Base-by-base conservation (phyloP, 2,888 invertebrate genomes). In the Drosophila niveifrons region DNA sequence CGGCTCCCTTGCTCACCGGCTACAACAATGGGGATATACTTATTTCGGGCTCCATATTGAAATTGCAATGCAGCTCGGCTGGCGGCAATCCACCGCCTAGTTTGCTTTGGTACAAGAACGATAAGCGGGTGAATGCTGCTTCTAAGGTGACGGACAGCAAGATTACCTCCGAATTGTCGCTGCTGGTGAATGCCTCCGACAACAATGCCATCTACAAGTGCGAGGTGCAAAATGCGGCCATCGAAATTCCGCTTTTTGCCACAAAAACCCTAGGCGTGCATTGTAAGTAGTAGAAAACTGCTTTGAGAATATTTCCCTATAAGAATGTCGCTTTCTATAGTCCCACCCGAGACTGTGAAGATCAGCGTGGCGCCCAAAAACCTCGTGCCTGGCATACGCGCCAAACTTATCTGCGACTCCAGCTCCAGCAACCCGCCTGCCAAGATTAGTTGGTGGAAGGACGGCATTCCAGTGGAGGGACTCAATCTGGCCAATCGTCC, bases 151-250 rank as follows among this genome's bases (percentile, higher is more conserved):
- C 77, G 50, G 91, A 90, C 9, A 90, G 80, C 7, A 89, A 91
- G 57, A 90, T 92, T 11, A 72, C 66, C 44, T 91, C 91, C 0
- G 91, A 91, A 39, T 64, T 91, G 31, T 90, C 90, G 3, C 78
- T 91, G 4, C 56, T 91, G 57, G 89, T 91, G 1, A 91, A 91
- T 65, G 88, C 92, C 15, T 90, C 91, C 13, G 91, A 91, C 34
- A 91, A 91, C 50, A 90, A 91, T 72, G 91, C 92, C 57, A 91
- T 90, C 43, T 91, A 91, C 66, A 91, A 92, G 66, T 91, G 91
- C 58, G 91, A 91, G 39, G 90, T 91, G 0, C 90, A 91, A 53
- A 92, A 89, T 56, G 84, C 91, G 0, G 91, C 91, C 36, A 91
- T 90, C n/a, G 91, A 92, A 4, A 91, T 91, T 31, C 91, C 91